These are phyloP conservation scores for Thera britannica DNA, from an alignment of 2,888 invertebrate species.

Conservation along the genomic window DNA sequence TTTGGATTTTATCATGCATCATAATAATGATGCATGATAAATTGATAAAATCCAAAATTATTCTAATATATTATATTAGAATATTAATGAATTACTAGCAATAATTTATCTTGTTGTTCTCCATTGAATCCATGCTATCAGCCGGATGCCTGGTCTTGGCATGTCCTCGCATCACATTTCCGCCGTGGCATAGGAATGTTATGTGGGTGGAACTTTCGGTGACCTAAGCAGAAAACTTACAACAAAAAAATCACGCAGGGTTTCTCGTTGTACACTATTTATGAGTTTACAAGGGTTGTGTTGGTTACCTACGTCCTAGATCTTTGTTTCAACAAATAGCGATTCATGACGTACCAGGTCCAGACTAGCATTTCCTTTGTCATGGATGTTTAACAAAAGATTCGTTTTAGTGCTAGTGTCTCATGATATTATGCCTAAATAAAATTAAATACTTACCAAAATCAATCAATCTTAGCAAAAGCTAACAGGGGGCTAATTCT, in stretches of 20 bases:
- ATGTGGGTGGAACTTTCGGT: constrained; percentile 47
- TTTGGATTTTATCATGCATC: too few relatives aligned
- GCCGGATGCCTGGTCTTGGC: constrained; percentile 61
- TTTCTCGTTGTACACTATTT: neutral
- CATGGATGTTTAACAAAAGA: too few relatives aligned
- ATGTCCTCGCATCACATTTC: constrained; percentile 51
- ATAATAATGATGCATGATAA: too few relatives aligned
- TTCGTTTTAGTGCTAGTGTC: neutral
- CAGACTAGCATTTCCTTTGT: too few relatives aligned
- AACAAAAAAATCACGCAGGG: neutral
- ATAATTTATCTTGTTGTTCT: constrained; percentile 25
- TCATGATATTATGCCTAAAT: neutral
- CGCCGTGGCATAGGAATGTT: constrained; percentile 47
- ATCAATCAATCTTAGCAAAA: neutral
- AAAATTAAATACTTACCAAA: neutral
- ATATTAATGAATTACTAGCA: constrained; percentile 15
- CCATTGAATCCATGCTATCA: constrained; percentile 54
- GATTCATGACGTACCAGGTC: too few relatives aligned
- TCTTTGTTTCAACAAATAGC: too few relatives aligned
- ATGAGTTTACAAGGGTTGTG: too few relatives aligned
- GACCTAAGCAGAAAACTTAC: constrained; percentile 32
- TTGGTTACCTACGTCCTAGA: too few relatives aligned
- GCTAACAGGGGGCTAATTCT: too few relatives aligned
- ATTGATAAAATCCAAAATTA: too few relatives aligned
- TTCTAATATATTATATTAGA: too few relatives aligned